phyloP scores from a whole-genome alignment of 2,797 vertebrate species.

The Lepilemur ruficaudatus region DNA sequence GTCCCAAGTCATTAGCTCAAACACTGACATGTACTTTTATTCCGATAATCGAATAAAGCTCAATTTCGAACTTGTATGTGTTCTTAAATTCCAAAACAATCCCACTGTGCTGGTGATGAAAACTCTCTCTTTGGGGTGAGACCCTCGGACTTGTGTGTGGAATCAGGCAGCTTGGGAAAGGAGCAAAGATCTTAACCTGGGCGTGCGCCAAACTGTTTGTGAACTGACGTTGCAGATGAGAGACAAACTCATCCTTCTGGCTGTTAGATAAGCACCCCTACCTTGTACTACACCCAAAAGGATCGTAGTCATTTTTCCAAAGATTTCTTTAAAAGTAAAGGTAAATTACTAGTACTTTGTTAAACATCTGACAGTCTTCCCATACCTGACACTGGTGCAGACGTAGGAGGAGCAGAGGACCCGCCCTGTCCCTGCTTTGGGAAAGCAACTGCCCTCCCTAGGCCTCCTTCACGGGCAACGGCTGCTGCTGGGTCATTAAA shows the following conservation, averaged over 20 bases:
- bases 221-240: neutral
- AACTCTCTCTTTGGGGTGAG: neutral
- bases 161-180: neutral
- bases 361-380: neutral
- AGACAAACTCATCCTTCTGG: neutral
- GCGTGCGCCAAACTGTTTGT: neutral
- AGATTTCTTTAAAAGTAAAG: neutral
- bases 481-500: neutral
- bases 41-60: neutral
- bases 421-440: fast-evolving
- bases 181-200: neutral
- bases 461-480: neutral
- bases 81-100: neutral
- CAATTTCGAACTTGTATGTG: neutral
- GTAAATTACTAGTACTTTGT: neutral
- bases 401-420: neutral
- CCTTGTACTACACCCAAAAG: neutral
- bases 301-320: neutral
- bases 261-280: neutral
- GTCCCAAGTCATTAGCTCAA: neutral
- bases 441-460: neutral
- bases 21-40: neutral
- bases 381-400: neutral
- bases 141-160: neutral
- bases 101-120: neutral